Conservation (phyloP, 30 jellyfish, hydroid and myxozoan species). For the Cassiopea andromeda region DNA sequence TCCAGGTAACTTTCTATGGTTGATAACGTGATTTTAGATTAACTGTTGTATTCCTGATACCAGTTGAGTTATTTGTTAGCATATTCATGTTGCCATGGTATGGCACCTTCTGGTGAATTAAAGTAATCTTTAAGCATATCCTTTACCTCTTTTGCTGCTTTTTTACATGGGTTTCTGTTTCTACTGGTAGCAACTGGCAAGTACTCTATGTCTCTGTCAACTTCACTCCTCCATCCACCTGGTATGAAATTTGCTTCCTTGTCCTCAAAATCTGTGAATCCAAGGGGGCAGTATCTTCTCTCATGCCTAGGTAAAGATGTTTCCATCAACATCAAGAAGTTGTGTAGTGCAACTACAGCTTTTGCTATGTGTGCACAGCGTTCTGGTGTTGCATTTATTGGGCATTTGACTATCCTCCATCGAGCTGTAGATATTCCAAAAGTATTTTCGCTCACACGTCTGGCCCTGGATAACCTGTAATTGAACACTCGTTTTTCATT, state of each 20-base stretch:
- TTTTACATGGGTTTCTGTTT: constrained; percentile 39
- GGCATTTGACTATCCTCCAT: constrained; percentile 71
- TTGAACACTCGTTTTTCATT: constrained; percentile 38
- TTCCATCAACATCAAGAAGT: constrained; percentile 47
- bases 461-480: constrained; percentile 67
- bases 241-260: constrained; percentile 48
- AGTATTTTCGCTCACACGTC: constrained; percentile 61
- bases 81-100: constrained; percentile 35
- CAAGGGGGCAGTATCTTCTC: constrained; percentile 57
- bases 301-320: constrained; percentile 51
- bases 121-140: constrained; percentile 34
- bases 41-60: neutral
- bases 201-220: constrained; percentile 20
- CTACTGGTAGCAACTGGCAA: constrained; percentile 6
- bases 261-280: constrained; percentile 30
- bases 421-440: constrained; percentile 79
- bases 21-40: neutral
- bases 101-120: constrained; percentile 42
- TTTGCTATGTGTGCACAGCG: constrained; percentile 46
- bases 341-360: constrained; percentile 78
- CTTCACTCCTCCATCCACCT: constrained; percentile 57
- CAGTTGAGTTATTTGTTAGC: constrained; percentile 2
- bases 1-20: neutral
- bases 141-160: constrained; percentile 53
- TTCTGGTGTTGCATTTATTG: constrained; percentile 68